A percentile compares a stretch with the other conserved stretches of the same genome.
Evolutionary conservation across 1,140 invertebrate species (phyloP).

Genomic region (Goniozus legneri): DNA sequence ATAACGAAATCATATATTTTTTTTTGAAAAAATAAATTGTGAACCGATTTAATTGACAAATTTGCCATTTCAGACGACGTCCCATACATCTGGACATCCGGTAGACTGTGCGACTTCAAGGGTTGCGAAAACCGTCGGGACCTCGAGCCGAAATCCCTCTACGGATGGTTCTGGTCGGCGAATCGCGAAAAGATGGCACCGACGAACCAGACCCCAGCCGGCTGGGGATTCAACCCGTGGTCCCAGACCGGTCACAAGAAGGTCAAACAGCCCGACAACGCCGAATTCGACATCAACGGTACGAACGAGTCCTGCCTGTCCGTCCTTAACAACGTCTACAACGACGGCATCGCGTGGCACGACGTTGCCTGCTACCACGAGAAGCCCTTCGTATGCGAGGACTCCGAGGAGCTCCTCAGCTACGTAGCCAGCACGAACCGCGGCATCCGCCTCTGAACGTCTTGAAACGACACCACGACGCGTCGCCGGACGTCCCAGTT

Average conservation of each 20-base stretch:
- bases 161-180: conserved; percentile 91
- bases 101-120: conserved; percentile 88
- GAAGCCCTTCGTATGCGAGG: conserved; percentile 86
- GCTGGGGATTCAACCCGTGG: conserved; percentile 81
- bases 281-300: conserved; percentile 87
- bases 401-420: conserved; percentile 79
- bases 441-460: conserved; percentile 71
- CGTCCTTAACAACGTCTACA: conserved; percentile 86
- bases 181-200: conserved; percentile 84
- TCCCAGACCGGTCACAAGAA: conserved; percentile 87
- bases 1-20: no score
- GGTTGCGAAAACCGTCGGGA: conserved; percentile 83
- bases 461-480: no score
- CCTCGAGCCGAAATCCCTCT: conserved; percentile 78
- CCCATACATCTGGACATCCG: conserved; percentile 90
- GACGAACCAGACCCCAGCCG: conserved; percentile 67
- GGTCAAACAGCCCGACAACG: conserved; percentile 81
- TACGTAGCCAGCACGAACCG: conserved; percentile 80
- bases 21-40: no score
- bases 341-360: conserved; percentile 88
- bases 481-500: no score
- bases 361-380: conserved; percentile 91
- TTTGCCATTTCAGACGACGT: conserved; percentile 66
- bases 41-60: conserved; percentile 3
- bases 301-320: conserved; percentile 83